These are phyloP conservation scores for Peromyscus polionotus DNA, from an alignment of 2,113 vertebrate genomes.

Conservation along the genomic window DNA sequence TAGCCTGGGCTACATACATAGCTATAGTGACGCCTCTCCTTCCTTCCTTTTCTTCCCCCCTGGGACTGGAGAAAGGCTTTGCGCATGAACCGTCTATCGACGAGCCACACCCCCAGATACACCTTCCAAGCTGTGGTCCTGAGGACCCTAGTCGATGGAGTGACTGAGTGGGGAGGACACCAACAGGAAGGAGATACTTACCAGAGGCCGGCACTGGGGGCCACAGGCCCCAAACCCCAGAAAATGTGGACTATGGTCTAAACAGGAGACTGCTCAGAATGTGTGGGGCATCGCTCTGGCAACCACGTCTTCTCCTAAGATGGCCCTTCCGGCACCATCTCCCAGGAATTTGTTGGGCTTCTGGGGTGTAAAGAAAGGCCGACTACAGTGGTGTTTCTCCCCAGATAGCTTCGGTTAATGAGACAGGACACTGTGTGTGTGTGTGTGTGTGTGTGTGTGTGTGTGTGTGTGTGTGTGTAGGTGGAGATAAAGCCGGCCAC, in stretches of 20 bases:
- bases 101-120: not conserved
- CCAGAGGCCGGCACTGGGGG: not conserved
- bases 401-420: not conserved
- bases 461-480: not conserved
- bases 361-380: not conserved
- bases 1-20: not conserved
- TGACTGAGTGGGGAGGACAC: not conserved
- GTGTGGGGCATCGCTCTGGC: no score
- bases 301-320: not conserved
- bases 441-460: no score
- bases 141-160: not conserved
- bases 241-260: not conserved
- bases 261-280: not conserved
- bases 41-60: not conserved
- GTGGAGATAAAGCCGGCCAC: not conserved
- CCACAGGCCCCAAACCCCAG: no score
- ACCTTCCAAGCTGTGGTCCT: not conserved
- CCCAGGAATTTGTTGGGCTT: not conserved
- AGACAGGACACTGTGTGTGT: not conserved
- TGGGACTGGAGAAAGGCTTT: not conserved
- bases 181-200: not conserved
- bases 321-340: not conserved
- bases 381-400: not conserved
- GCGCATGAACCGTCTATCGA: not conserved
- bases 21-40: not conserved